phyloP scores from a whole-genome alignment of 2,113 vertebrate genomes.

The Otocyon megalotis region DNA sequence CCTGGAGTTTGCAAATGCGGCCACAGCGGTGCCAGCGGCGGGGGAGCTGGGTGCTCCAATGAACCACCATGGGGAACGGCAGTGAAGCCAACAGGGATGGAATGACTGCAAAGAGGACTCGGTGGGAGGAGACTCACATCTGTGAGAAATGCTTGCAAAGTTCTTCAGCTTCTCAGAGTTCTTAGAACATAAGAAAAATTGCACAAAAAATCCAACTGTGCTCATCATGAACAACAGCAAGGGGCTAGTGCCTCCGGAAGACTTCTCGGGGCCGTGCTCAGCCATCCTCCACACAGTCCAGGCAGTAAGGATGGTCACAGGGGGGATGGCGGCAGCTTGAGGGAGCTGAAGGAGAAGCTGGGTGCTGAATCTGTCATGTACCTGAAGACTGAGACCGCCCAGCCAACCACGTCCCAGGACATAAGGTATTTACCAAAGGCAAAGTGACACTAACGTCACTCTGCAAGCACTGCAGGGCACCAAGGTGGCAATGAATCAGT shows the following conservation, averaged over 20 bases:
- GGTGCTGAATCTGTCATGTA: conserved; percentile 84
- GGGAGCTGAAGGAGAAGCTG: conserved; percentile 86
- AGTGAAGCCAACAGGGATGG: conserved; percentile 65
- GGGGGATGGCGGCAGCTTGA: conserved; percentile 83
- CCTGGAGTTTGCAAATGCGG: conserved; percentile 62
- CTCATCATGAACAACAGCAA: conserved; percentile 95
- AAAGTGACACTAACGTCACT: conserved; percentile 94
- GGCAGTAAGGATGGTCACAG: conserved; percentile 86
- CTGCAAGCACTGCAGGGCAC: conserved; percentile 94
- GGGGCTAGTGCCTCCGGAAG: conserved; percentile 84
- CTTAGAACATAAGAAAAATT: conserved; percentile 94
- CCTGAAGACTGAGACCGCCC: conserved; percentile 85
- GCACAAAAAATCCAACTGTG: conserved; percentile 96
- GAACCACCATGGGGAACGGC: conserved; percentile 83
- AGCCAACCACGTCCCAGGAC: conserved; percentile 84
- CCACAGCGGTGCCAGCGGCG: conserved; percentile 62
- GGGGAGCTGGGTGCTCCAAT: conserved; percentile 85
- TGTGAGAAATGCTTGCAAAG: conserved; percentile 96
- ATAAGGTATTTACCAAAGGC: conserved; percentile 88
- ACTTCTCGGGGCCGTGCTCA: conserved; percentile 85
- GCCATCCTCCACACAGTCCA: conserved; percentile 76
- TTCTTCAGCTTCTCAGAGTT: conserved; percentile 94
- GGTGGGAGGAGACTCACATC: conserved; percentile 92
- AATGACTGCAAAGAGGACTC: conserved; percentile 88
- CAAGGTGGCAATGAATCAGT: conserved; percentile 95